Percentiles rank a stretch among this genome's conserved stretches.
Evolutionary conservation across 2,888 invertebrate species (phyloP).

Genomic region (Xestia rhomboidea): DNA sequence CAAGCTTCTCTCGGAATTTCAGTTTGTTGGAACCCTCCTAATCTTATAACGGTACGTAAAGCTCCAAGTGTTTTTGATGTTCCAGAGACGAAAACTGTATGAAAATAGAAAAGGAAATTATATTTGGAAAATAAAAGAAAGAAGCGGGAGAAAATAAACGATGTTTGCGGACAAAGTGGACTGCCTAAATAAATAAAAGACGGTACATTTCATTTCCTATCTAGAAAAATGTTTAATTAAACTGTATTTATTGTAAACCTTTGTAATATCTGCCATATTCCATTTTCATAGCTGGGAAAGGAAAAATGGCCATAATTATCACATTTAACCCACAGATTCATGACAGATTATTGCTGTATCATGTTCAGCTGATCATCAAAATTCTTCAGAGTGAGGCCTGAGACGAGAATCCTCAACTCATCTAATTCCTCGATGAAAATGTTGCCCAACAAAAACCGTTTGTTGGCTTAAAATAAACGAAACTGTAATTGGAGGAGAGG

Average conservation of each 20-base stretch:
- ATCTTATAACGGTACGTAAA: conserved; percentile 52
- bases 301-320: background rate
- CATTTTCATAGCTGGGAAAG: no score
- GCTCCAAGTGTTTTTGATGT: conserved; percentile 48
- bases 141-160: conserved; percentile 25
- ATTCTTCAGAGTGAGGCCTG: background rate
- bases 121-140: conserved; percentile 32
- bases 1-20: conserved; percentile 47
- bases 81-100: conserved; percentile 28
- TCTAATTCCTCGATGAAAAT: background rate
- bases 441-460: background rate
- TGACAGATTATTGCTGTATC: background rate
- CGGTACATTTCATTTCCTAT: conserved; percentile 20
- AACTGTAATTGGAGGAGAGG: background rate
- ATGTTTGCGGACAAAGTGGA: conserved; percentile 21
- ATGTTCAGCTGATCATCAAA: background rate
- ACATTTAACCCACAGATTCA: background rate
- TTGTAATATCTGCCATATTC: background rate
- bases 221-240: conserved; percentile 16
- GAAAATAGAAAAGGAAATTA: conserved; percentile 43
- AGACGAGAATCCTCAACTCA: background rate
- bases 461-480: background rate
- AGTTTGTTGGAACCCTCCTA: conserved; percentile 52
- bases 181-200: conserved; percentile 20
- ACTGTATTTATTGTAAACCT: conserved; percentile 9